A percentile compares a stretch with the other conserved stretches of the same genome.
Conservation (phyloP, 1,140 invertebrate species). For the Hylyphantes graminicola region DNA sequence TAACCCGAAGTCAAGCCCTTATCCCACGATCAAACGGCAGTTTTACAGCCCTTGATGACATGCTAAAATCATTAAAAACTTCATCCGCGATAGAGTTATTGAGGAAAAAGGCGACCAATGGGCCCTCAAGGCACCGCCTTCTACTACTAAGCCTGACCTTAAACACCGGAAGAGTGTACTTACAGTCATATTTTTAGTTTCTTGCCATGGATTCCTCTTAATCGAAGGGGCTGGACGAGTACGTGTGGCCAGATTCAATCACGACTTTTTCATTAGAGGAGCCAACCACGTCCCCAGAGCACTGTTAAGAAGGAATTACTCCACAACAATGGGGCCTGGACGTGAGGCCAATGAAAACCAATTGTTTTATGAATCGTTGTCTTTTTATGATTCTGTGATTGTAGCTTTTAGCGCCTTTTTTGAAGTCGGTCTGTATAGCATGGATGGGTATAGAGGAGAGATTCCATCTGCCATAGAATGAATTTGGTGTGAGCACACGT, state of each 20-base stretch:
- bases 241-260: constrained; percentile 45
- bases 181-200: constrained; percentile 39
- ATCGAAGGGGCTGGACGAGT: constrained; percentile 24
- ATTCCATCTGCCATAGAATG: not conserved
- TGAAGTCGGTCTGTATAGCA: not conserved
- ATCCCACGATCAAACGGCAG: constrained; percentile 17
- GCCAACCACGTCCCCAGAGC: constrained; percentile 18
- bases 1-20: not conserved
- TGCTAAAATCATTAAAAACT: constrained; percentile 16
- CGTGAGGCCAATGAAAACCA: constrained; percentile 26
- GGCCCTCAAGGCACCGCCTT: constrained; percentile 6
- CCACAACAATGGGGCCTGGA: constrained; percentile 25
- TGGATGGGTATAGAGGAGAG: not conserved
- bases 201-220: constrained; percentile 40
- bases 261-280: constrained; percentile 52
- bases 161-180: constrained; percentile 41
- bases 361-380: constrained; percentile 9
- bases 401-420: constrained; percentile 24
- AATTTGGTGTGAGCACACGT: too few species aligned
- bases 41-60: not conserved
- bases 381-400: constrained; percentile 11
- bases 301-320: not conserved
- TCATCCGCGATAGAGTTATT: constrained; percentile 54
- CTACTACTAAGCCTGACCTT: not conserved
- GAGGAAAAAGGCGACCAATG: not conserved